Base-by-base conservation (phyloP, 1,140 invertebrate species). In the Oppia nitens region DNA sequence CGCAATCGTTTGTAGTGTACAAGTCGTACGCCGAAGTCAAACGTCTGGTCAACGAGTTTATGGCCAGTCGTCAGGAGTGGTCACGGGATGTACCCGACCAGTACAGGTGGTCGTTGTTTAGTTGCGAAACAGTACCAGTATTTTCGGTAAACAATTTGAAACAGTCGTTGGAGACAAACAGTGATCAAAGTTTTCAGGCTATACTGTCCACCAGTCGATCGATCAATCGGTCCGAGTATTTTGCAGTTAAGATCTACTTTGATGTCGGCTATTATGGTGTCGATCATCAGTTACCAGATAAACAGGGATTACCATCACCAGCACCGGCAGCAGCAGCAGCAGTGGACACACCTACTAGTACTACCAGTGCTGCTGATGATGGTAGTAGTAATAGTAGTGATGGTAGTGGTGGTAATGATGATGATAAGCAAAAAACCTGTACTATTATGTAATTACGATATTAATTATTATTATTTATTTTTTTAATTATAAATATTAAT, bases 171-270 rank as follows among this genome's bases (percentile, higher is more conserved):
- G 56, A 57, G 14, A n/a, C 17, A 25, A 47, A 32, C n/a, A 32
- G 28, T n/a, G 47, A 57, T 20, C 26, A 49, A 21, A 57, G 56
- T 52, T 57, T 57, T 50, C 56, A 49, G 24, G 56, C 56, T 12
- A 45, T 55, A 2, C 23, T 27, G 14, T 32, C 32, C 17, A 49
- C 56, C 29, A 50, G 28, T 24, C 14, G 4, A 17, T 48, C 9
- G 14, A 57, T 57, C 40, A 57, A 57, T 57, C 45, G 45, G 12
- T n/a, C 12, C 1, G n/a, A n/a, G n/a, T 50, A 24, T 3, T 20
- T 48, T 52, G 56, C 40, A 26, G 32, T 57, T n/a, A 57, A 57
- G 24, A 23, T 57, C 12, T 57, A 4, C n/a, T 57, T 49, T 45
- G 56, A 57, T 24, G 26, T 23, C 9, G 56, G 56, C 9, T 57